Percentiles rank a stretch among this genome's conserved stretches.
Conservation (phyloP, 2,888 invertebrate species). For the Erebia epiphron region DNA sequence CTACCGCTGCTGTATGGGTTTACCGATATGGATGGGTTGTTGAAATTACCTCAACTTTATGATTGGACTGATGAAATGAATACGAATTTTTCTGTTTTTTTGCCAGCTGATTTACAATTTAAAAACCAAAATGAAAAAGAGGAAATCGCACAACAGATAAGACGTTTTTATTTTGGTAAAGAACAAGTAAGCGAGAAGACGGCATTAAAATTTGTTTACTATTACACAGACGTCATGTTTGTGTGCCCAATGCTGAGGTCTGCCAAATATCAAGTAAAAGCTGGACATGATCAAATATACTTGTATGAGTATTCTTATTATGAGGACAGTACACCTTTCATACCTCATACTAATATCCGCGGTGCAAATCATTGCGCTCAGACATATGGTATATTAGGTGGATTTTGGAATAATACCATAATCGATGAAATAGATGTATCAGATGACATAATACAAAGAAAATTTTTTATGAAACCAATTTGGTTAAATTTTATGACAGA, state of each 20-base stretch:
- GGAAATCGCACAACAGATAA: conserved; percentile 43
- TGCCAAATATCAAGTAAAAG: conserved; percentile 48
- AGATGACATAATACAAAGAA: conserved; percentile 47
- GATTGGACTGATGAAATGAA: conserved; percentile 54
- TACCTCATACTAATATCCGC: conserved; percentile 46
- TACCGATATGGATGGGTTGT: conserved; percentile 52
- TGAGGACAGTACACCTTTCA: conserved; percentile 45
- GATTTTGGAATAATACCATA: conserved; percentile 35
- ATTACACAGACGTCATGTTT: conserved; percentile 61
- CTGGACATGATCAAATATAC: conserved; percentile 54
- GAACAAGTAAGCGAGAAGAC: conserved; percentile 45
- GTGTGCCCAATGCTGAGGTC: conserved; percentile 48
- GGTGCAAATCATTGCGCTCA: conserved; percentile 56
- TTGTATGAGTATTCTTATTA: conserved; percentile 57
- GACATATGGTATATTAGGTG: conserved; percentile 42
- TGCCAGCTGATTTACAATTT: conserved; percentile 56
- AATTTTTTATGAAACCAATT: conserved; percentile 47
- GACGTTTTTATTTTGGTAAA: conserved; percentile 47
- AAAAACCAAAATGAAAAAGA: conserved; percentile 48
- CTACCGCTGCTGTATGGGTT: conserved; percentile 56
- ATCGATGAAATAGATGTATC: conserved; percentile 39
- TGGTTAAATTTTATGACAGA: conserved; percentile 52
- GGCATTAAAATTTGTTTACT: conserved; percentile 52
- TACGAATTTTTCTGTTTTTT: conserved; percentile 54
- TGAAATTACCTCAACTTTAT: conserved; percentile 43